Conservation (phyloP, 2,797 vertebrate species). For the Liasis olivaceus region DNA sequence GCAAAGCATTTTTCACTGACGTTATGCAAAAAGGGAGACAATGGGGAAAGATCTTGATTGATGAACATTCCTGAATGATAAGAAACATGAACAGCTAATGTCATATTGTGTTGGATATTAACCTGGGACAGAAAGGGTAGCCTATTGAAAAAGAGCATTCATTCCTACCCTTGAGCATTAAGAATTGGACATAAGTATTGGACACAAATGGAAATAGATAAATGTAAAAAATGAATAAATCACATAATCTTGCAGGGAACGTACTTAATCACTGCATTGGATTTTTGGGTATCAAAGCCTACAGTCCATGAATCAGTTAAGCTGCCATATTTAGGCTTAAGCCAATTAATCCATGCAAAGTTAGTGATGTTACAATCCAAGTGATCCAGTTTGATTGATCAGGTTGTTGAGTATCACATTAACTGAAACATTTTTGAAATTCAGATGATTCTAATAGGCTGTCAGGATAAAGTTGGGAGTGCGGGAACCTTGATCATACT, state of each 20-base stretch:
- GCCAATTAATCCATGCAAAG: slow-evolving; percentile 5
- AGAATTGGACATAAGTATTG: slow-evolving; percentile 20
- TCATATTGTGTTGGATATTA: slow-evolving; percentile 48
- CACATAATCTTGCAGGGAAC: neutral
- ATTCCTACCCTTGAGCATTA: slow-evolving; percentile 48
- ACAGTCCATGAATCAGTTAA: neutral
- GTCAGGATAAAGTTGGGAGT: neutral
- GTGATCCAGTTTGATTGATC: neutral
- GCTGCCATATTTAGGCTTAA: neutral
- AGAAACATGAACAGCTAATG: slow-evolving; percentile 51
- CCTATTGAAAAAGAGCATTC: slow-evolving; percentile 53
- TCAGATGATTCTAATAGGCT: neutral
- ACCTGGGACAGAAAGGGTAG: slow-evolving; percentile 52
- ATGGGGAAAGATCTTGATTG: slow-evolving; percentile 53
- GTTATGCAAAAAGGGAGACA: slow-evolving; percentile 24
- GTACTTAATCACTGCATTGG: neutral
- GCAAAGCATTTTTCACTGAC: slow-evolving; percentile 31
- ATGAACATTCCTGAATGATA: slow-evolving; percentile 59
- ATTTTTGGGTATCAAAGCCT: neutral
- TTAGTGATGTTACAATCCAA: neutral
- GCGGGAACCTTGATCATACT: neutral
- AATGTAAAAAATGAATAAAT: slow-evolving; percentile 28
- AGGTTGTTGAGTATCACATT: too few species aligned
- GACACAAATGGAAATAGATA: slow-evolving; percentile 42
- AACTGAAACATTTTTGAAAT: neutral